phyloP scores from a whole-genome alignment of 1,140 invertebrate genomes.

The Leptonema lineaticorne region DNA sequence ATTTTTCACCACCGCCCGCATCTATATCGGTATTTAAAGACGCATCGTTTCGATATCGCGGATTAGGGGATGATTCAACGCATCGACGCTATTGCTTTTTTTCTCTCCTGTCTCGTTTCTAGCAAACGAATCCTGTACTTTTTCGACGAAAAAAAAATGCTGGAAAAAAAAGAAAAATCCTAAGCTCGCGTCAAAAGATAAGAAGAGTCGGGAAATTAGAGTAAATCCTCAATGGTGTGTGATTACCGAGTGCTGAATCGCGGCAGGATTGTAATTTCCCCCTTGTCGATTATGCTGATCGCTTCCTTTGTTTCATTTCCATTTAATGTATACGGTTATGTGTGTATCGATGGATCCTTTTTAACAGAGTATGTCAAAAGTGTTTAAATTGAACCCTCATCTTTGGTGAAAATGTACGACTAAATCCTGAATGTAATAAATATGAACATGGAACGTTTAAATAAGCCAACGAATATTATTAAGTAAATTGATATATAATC shows the following conservation, averaged over 20 bases:
- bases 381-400: neutral
- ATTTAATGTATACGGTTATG: slow-evolving; percentile 9
- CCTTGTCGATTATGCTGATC: slow-evolving; percentile 38
- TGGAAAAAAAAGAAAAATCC: slow-evolving; percentile 32
- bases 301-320: slow-evolving; percentile 24
- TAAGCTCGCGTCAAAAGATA: slow-evolving; percentile 38
- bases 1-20: slow-evolving; percentile 36
- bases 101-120: no score
- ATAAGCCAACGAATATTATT: neutral
- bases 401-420: neutral
- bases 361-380: neutral
- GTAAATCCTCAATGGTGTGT: slow-evolving; percentile 39
- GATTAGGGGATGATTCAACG: slow-evolving; percentile 33
- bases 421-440: neutral
- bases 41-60: slow-evolving; percentile 35
- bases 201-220: slow-evolving; percentile 38
- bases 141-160: slow-evolving; percentile 11
- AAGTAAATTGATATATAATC: neutral
- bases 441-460: no score
- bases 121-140: slow-evolving; percentile 29
- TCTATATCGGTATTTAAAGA: slow-evolving; percentile 37
- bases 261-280: slow-evolving; percentile 31
- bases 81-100: slow-evolving; percentile 14
- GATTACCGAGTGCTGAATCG: slow-evolving; percentile 35
- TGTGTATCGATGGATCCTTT: neutral